A percentile compares a stretch with the other conserved stretches of the same genome.
Evolutionary conservation across 2,797 vertebrate species (phyloP).

Genomic region (Sarcophilus harrisii): DNA sequence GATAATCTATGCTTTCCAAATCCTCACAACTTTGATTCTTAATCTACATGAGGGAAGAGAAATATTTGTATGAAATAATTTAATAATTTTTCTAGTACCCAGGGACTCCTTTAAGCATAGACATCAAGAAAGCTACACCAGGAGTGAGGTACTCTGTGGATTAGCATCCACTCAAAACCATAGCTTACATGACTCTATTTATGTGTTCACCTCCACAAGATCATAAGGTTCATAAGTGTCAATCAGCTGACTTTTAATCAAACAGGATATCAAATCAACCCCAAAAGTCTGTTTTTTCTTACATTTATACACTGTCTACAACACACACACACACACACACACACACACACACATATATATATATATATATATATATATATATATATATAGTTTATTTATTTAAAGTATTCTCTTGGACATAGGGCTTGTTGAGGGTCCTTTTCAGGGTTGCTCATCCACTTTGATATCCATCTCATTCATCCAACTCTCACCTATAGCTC

Average conservation of each 20-base stretch:
- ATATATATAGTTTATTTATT: neutral
- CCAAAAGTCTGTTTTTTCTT: neutral
- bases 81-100: neutral
- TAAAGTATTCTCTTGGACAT: neutral
- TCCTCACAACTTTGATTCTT: neutral
- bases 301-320: neutral
- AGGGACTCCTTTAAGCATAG: neutral
- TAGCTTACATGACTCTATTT: neutral
- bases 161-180: neutral
- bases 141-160: neutral
- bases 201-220: neutral
- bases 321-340: too few species aligned
- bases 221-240: neutral
- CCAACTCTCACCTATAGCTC: neutral
- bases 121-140: neutral
- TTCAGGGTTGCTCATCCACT: neutral
- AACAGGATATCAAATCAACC: neutral
- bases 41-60: neutral
- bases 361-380: too few species aligned
- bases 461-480: neutral
- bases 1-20: neutral
- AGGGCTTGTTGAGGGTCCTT: neutral
- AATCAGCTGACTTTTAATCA: neutral
- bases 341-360: too few species aligned
- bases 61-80: neutral